Conservation (phyloP, 2,113 vertebrate species). For the Brachionichthys hirsutus region DNA sequence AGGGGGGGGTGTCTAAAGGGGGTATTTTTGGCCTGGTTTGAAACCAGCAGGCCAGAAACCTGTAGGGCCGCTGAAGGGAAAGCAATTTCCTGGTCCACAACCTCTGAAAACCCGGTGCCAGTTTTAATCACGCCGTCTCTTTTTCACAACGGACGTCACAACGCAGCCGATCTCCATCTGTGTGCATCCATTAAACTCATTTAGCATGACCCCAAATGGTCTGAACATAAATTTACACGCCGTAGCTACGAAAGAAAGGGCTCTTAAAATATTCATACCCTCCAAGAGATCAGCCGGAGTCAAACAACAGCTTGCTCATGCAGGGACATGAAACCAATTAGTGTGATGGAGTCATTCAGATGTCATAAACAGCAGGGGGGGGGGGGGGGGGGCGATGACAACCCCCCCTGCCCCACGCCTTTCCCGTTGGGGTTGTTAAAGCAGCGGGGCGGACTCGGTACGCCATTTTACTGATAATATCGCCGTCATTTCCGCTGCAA, state of each 20-base stretch:
- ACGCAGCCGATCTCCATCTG: slow-evolving; percentile 19
- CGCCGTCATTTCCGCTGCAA: slow-evolving; percentile 35
- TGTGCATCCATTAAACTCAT: slow-evolving; percentile 5
- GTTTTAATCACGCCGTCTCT: slow-evolving; percentile 44
- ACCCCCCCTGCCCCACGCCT: slow-evolving; percentile 23
- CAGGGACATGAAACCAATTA: slow-evolving; percentile 73
- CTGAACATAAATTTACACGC: slow-evolving; percentile 53
- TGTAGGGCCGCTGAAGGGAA: slow-evolving; percentile 24
- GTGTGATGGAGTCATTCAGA: slow-evolving; percentile 63
- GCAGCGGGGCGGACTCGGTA: slow-evolving; percentile 41
- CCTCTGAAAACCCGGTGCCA: slow-evolving; percentile 25
- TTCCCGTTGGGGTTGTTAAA: slow-evolving; percentile 44
- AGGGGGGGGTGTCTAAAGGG: no score
- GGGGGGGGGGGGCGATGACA: slow-evolving; percentile 20
- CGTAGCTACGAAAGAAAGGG: slow-evolving; percentile 35
- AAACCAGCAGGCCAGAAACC: slow-evolving; percentile 22
- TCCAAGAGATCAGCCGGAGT: slow-evolving; percentile 56
- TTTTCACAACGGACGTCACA: slow-evolving; percentile 29
- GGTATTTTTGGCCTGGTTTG: slow-evolving; percentile 47
- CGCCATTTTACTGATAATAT: slow-evolving; percentile 58
- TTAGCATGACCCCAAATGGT: slow-evolving; percentile 43
- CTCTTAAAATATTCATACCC: slow-evolving; percentile 71
- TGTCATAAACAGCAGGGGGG: slow-evolving; percentile 32
- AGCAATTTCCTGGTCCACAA: slow-evolving; percentile 56
- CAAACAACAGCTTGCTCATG: slow-evolving; percentile 74